These are phyloP conservation scores for Martes martes DNA, from an alignment of 2,113 vertebrate genomes.

Conservation along the genomic window DNA sequence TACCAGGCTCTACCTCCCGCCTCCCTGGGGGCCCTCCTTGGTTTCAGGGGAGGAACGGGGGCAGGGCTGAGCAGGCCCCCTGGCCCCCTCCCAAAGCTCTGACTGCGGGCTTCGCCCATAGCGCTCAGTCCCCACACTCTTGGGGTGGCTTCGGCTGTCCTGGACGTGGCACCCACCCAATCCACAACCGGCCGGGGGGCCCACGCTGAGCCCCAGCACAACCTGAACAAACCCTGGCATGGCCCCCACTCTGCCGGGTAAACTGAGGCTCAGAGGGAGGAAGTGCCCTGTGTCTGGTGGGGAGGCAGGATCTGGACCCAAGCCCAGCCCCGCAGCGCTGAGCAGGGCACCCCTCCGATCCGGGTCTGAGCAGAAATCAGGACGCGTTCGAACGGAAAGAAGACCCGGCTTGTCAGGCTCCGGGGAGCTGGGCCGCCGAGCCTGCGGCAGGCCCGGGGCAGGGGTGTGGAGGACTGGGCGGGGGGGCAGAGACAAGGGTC, in stretches of 20 bases:
- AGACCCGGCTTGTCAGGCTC: background rate
- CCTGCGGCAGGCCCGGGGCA: background rate
- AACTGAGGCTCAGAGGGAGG: background rate
- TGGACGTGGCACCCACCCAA: too few species aligned
- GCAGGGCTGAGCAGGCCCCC: background rate
- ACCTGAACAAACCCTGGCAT: fast-evolving
- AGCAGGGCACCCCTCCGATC: background rate
- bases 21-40: background rate
- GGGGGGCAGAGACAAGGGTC: background rate
- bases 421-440: background rate
- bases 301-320: too few species aligned
- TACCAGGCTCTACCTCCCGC: background rate
- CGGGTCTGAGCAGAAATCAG: too few species aligned
- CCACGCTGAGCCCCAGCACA: fast-evolving
- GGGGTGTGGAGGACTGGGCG: background rate
- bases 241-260: background rate
- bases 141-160: too few species aligned
- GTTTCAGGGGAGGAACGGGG: background rate
- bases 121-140: too few species aligned
- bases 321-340: background rate
- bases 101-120: background rate
- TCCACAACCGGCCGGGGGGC: background rate
- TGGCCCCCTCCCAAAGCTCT: background rate
- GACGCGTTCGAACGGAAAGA: fast-evolving
- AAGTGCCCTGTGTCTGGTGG: background rate